Base-by-base conservation (phyloP, 1,140 invertebrate genomes). In the Conus ventricosus region DNA sequence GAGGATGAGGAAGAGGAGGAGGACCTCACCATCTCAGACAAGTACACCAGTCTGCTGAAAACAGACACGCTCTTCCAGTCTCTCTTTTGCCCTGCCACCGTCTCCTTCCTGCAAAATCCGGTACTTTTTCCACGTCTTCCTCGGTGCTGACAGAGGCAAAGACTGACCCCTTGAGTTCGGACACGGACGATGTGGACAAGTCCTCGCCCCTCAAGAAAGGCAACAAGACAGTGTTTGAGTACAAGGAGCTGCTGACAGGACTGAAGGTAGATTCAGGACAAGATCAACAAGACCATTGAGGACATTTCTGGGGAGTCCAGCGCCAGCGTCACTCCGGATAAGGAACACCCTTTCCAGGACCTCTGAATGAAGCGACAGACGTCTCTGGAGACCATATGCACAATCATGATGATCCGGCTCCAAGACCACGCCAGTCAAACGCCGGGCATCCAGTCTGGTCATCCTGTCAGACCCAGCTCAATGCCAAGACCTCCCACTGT, bases 1-100 rank as follows among this genome's bases (percentile, higher is more conserved):
- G 92, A 94, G 84, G 90, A 93, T 60, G 92, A 91, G 84, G 93
- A 93, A 27, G 92, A 93, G 87, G 93, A 93, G 25, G 94, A 94
- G 27, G 92, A 94, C 63, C 89, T 94, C 13, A 92, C 91, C 60
- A 89, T 92, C 13, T 91, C 94, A 53, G 92, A 92, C 83, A 92
- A 92, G 67, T 92, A 92, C 83, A 90, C 92, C 51, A 93, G 91
- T 67, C 78, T 91, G n/a, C 83, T 91, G 10, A 87, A 87, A 91
- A 80, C 89, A 91, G 15, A 71, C 76, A 53, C 87, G 87, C 53
- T 85, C 54, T 57, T 20, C 60, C 67, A 84, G 83, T 60, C 39
- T 55, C 15, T 84, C 82, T 57, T 8, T 4, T 53, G 25, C 76
- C 11, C 76, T 10, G 8, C 76, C 76, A 27, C 8, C 8, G 25